Percentiles rank a stretch among this genome's conserved stretches.
phyloP scores from a whole-genome alignment of 2,113 vertebrate genomes.

The Petaurus breviceps region DNA sequence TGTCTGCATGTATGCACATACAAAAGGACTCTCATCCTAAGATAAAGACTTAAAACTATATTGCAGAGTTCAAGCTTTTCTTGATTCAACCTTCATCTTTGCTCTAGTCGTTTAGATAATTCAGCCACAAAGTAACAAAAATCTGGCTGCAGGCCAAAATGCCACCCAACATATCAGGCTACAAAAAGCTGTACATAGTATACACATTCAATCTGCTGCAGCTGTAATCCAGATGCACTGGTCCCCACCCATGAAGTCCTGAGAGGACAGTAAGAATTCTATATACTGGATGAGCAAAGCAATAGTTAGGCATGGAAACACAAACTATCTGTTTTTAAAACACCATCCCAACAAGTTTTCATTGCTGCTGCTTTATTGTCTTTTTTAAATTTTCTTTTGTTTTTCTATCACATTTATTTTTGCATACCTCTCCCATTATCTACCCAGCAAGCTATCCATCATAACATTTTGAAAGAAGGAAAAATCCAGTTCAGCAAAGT shows the following conservation, averaged over 20 bases:
- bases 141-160: not conserved
- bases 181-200: not conserved
- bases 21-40: not conserved
- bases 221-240: not conserved
- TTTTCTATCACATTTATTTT: not conserved
- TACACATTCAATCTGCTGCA: rapidly evolving
- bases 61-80: not conserved
- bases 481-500: not conserved
- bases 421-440: not conserved
- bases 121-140: not conserved
- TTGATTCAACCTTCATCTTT: not conserved
- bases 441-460: not conserved
- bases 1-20: not conserved
- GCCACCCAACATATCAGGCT: not conserved
- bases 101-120: not conserved
- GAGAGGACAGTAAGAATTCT: not conserved
- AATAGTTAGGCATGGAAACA: rapidly evolving
- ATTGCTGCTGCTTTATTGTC: not conserved
- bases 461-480: not conserved
- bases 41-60: not conserved
- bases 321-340: not conserved
- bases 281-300: not conserved
- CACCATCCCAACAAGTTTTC: not conserved
- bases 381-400: not conserved
- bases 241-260: not conserved